Conservation (phyloP, 2,113 vertebrate genomes). For the Lampris incognitus region DNA sequence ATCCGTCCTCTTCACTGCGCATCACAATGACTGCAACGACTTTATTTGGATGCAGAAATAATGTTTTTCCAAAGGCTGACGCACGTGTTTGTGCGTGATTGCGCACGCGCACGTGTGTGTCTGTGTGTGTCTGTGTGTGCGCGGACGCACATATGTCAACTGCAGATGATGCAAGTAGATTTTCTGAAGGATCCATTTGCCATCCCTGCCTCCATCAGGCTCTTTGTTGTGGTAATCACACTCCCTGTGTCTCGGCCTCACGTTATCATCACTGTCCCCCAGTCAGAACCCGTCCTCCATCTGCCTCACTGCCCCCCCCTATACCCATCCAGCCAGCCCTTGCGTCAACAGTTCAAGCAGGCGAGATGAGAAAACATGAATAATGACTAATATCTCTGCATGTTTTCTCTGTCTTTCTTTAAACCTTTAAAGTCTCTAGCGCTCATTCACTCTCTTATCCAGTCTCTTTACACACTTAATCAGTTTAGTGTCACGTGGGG, state of each 20-base stretch:
- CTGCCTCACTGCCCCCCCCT: conserved; percentile 18
- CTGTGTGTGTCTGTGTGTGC: neutral
- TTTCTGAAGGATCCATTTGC: conserved; percentile 46
- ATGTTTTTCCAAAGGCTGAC: neutral
- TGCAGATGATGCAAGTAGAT: conserved; percentile 29
- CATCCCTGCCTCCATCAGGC: conserved; percentile 24
- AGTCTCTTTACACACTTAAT: too few relatives aligned
- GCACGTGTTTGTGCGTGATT: neutral
- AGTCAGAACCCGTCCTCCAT: conserved; percentile 23
- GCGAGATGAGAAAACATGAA: neutral
- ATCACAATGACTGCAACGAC: neutral
- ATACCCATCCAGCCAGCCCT: neutral
- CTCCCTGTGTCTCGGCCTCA: conserved; percentile 6
- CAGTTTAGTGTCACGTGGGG: too few relatives aligned
- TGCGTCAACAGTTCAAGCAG: neutral
- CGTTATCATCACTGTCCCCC: conserved; percentile 30
- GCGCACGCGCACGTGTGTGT: neutral
- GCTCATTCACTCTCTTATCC: too few relatives aligned
- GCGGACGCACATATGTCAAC: neutral
- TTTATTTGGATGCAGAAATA: conserved; percentile 21
- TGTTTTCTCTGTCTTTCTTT: too few relatives aligned
- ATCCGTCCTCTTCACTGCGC: conserved; percentile 15
- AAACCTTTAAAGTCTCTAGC: too few relatives aligned
- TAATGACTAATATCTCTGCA: too few relatives aligned
- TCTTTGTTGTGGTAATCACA: conserved; percentile 62